Conservation (phyloP, 2,113 vertebrate species). For the Nibea albiflora region DNA sequence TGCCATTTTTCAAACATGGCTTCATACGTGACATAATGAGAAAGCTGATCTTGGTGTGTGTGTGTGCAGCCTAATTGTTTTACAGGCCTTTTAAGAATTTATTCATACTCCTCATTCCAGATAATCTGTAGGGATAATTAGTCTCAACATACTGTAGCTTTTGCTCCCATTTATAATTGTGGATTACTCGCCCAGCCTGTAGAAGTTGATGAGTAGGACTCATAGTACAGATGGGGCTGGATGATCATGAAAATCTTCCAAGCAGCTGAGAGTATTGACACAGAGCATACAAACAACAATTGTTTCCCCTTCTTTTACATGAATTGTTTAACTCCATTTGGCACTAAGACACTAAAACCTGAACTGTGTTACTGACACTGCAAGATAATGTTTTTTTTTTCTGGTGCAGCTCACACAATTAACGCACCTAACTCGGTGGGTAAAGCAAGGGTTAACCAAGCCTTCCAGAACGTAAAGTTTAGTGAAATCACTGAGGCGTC, state of each 20-base stretch:
- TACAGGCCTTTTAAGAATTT: slow-evolving; percentile 14
- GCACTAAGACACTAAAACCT: neutral
- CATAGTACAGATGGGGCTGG: neutral
- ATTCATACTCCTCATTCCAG: neutral
- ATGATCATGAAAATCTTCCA: slow-evolving; percentile 5
- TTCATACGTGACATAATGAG: slow-evolving; percentile 13
- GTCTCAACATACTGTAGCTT: neutral
- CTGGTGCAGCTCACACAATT: neutral
- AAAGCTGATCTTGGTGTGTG: neutral
- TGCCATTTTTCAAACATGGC: slow-evolving; percentile 7
- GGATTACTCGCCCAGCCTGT: neutral
- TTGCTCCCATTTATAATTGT: neutral
- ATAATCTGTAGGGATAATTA: slow-evolving; percentile 1
- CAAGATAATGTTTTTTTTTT: slow-evolving; percentile 3
- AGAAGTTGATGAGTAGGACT: neutral
- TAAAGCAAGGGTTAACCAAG: neutral
- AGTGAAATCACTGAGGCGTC: slow-evolving; percentile 16
- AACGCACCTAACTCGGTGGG: neutral
- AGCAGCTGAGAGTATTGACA: neutral
- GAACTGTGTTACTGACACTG: neutral
- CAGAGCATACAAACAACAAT: neutral
- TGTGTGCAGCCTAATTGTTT: slow-evolving; percentile 1
- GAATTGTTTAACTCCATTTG: neutral
- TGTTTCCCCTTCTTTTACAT: neutral
- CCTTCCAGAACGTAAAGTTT: neutral